Evolutionary conservation across 2,797 vertebrate species (phyloP).

Genomic region (Acridotheres tristis): DNA sequence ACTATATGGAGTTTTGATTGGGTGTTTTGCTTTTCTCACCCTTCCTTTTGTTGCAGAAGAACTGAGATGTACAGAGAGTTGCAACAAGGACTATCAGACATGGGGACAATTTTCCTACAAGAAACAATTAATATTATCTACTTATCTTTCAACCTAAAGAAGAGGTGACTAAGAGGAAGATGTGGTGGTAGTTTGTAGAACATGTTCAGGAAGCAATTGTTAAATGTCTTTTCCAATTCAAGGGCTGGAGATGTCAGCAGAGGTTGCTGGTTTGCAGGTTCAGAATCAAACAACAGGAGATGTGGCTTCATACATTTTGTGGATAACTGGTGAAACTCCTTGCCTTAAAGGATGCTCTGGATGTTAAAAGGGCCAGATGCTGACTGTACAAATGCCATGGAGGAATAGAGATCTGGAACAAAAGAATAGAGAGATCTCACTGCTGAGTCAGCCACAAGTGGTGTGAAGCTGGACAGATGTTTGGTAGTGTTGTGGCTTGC

Average conservation of each 20-base stretch:
- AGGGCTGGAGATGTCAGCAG: neutral
- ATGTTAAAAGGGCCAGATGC: neutral
- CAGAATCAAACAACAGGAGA: neutral
- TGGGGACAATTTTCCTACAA: neutral
- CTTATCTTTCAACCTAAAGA: neutral
- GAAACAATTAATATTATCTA: neutral
- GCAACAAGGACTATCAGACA: neutral
- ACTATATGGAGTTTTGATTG: neutral
- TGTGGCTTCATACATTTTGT: fast-evolving
- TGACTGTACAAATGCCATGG: neutral
- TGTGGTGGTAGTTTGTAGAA: neutral
- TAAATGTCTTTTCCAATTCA: neutral
- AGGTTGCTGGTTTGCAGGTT: neutral
- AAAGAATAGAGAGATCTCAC: neutral
- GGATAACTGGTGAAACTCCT: neutral
- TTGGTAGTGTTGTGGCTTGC: neutral
- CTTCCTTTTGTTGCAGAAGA: neutral
- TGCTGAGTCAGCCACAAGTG: neutral
- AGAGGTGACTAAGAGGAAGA: neutral
- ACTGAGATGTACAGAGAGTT: neutral
- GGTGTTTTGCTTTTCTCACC: neutral
- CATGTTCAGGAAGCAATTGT: neutral
- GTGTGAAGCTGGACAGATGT: neutral
- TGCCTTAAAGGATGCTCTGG: neutral
- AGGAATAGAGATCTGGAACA: neutral